Percentiles rank a stretch among this genome's conserved stretches.
These are phyloP conservation scores for Corythornis cristatus DNA, from an alignment of 2,113 vertebrate species.

Conservation along the genomic window DNA sequence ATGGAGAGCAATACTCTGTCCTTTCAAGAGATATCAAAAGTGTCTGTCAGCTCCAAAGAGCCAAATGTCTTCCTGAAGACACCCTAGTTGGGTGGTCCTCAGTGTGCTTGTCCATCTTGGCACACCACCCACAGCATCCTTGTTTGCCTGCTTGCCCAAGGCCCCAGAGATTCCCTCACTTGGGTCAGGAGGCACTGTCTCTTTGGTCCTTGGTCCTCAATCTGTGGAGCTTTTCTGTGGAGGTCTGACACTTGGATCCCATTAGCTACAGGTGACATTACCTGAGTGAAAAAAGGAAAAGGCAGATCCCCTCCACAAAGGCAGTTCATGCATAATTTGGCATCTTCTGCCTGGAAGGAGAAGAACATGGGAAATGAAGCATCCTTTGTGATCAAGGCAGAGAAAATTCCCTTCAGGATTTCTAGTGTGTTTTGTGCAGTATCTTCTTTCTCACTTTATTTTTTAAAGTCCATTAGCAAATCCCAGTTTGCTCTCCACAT, in stretches of 20 bases:
- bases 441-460: not conserved
- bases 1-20: not conserved
- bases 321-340: not conserved
- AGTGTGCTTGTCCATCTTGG: no score
- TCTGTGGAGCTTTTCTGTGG: not conserved
- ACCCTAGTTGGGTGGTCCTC: not conserved
- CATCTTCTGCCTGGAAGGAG: not conserved
- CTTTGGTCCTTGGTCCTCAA: not conserved
- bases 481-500: not conserved
- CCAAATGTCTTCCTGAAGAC: not conserved
- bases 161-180: not conserved
- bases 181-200: not conserved
- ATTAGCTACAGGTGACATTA: not conserved
- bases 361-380: not conserved
- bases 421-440: not conserved
- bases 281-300: not conserved
- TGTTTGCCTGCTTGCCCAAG: not conserved
- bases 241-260: not conserved
- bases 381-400: not conserved
- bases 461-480: not conserved
- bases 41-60: not conserved
- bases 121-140: not conserved
- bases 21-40: not conserved
- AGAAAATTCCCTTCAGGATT: not conserved
- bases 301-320: not conserved